These are phyloP conservation scores for Ophion ellenae DNA, from an alignment of 2,888 invertebrate species.

Conservation along the genomic window DNA sequence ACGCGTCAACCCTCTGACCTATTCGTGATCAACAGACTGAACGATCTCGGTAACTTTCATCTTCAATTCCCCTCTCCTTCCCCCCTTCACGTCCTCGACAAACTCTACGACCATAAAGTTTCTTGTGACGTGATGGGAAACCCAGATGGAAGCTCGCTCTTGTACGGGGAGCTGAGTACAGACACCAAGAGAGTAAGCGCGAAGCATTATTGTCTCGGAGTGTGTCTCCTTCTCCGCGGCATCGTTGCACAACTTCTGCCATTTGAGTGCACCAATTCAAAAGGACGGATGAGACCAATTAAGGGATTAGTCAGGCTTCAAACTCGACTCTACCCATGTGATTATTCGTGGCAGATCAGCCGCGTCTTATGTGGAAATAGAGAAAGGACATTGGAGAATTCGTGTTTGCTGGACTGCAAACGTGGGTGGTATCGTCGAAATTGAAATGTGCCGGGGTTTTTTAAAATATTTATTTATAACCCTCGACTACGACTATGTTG, in stretches of 20 bases:
- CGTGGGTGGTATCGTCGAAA: too few species aligned
- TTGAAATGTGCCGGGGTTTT: too few species aligned
- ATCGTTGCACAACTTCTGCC: not conserved
- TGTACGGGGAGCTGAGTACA: not conserved
- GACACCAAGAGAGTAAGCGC: not conserved
- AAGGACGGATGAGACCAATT: not conserved
- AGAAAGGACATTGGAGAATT: not conserved
- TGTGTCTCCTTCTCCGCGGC: not conserved
- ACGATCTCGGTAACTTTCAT: slow-evolving; percentile 31
- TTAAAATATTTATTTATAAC: too few species aligned
- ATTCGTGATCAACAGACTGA: slow-evolving; percentile 37
- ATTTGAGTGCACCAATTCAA: slow-evolving; percentile 15
- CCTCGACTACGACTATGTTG: too few species aligned
- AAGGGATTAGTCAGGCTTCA: not conserved
- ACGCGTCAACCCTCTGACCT: slow-evolving; percentile 12
- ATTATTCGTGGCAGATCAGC: not conserved
- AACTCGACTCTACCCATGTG: not conserved
- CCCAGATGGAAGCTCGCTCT: slow-evolving; percentile 29
- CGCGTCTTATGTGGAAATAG: not conserved
- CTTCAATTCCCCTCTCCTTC: slow-evolving; percentile 1
- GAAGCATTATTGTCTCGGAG: slow-evolving; percentile 3
- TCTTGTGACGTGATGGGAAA: slow-evolving; percentile 55
- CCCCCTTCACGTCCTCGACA: slow-evolving; percentile 11
- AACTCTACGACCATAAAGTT: slow-evolving; percentile 50
- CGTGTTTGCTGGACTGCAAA: not conserved